phyloP scores from a whole-genome alignment of 1,140 invertebrate species.

The Ptiloglossa arizonensis region DNA sequence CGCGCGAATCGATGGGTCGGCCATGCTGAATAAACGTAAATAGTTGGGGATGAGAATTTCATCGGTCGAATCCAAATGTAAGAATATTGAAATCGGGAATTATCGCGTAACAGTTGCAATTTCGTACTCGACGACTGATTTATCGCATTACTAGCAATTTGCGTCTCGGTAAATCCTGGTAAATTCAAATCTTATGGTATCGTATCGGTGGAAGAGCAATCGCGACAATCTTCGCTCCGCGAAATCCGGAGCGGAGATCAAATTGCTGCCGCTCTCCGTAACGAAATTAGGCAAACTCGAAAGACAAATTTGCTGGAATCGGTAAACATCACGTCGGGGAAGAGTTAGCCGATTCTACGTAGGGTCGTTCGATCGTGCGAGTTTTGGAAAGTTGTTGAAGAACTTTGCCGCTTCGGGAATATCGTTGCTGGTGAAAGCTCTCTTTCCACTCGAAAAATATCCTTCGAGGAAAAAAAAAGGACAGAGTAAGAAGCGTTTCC shows the following conservation, averaged over 20 bases:
- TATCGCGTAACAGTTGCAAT: not conserved
- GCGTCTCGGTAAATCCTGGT: not conserved
- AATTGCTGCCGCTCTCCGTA: not conserved
- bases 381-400: not conserved
- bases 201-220: not conserved
- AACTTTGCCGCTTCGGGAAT: not conserved
- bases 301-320: not conserved
- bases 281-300: slow-evolving; percentile 8
- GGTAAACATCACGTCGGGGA: too few relatives aligned
- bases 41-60: not conserved
- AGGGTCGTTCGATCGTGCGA: not conserved
- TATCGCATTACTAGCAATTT: not conserved
- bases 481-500: not conserved
- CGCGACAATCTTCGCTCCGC: not conserved
- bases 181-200: not conserved
- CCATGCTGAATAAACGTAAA: too few relatives aligned
- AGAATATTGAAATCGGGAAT: too few relatives aligned
- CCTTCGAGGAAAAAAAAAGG: not conserved
- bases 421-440: not conserved
- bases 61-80: too few relatives aligned
- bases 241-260: not conserved
- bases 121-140: not conserved
- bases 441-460: not conserved
- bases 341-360: too few relatives aligned
- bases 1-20: too few relatives aligned